These are phyloP conservation scores for Mormyrus iriodes DNA, from an alignment of 2,113 vertebrate species.

Conservation along the genomic window DNA sequence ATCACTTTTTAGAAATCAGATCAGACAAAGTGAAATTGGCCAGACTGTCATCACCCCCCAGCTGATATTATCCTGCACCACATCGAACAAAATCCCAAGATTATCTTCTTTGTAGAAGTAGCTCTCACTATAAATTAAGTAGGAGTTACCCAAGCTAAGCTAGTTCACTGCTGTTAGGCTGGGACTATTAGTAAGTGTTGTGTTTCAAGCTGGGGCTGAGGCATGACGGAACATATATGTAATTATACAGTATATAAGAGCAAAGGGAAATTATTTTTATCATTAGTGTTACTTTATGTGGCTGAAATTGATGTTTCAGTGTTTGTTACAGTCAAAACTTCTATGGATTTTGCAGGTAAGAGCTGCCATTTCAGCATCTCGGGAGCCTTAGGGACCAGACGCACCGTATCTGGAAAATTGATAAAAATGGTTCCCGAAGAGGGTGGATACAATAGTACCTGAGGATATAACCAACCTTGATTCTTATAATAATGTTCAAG, in stretches of 20 bases:
- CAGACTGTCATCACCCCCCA: neutral
- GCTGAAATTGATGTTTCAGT: too few species aligned
- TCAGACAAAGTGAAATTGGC: neutral
- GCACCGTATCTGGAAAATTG: neutral
- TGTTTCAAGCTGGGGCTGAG: neutral
- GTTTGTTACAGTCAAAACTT: too few species aligned
- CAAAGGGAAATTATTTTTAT: too few species aligned
- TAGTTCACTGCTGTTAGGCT: neutral
- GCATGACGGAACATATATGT: neutral
- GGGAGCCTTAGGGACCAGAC: neutral
- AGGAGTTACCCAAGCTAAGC: neutral
- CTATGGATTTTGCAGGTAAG: too few species aligned
- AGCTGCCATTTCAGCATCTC: too few species aligned
- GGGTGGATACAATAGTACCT: neutral
- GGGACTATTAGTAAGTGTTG: neutral
- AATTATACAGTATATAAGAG: neutral
- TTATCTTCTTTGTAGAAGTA: neutral
- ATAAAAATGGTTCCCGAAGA: neutral
- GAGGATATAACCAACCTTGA: neutral
- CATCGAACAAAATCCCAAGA: neutral
- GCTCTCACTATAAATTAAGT: neutral
- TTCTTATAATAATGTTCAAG: too few species aligned
- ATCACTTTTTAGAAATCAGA: neutral
- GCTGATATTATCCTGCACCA: neutral
- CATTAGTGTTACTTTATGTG: too few species aligned